A percentile compares a stretch with the other conserved stretches of the same genome.
These are phyloP conservation scores for Lordiphosa collinella DNA, from an alignment of 1,140 invertebrate species.

Conservation along the genomic window DNA sequence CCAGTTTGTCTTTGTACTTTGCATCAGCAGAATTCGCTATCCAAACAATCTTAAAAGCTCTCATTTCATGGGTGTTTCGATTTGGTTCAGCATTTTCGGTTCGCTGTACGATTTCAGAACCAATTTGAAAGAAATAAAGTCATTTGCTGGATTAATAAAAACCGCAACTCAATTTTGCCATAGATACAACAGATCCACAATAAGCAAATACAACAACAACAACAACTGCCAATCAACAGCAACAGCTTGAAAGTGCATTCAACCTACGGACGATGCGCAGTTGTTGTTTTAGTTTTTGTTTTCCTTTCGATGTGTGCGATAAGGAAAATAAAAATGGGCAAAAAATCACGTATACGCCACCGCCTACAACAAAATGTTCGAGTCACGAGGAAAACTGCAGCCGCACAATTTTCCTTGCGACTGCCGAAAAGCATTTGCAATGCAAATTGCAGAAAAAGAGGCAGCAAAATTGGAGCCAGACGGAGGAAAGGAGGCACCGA, in stretches of 20 bases:
- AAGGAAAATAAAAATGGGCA: constrained; percentile 49
- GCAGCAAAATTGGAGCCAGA: constrained; percentile 53
- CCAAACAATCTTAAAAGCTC: no score
- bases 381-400: constrained; percentile 55
- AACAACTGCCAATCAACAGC: constrained; percentile 35
- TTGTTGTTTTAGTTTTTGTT: not conserved
- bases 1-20: no score
- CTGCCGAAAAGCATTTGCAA: constrained; percentile 62
- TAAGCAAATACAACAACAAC: constrained; percentile 10
- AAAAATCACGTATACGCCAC: constrained; percentile 75
- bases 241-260: constrained; percentile 53
- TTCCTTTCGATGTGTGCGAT: constrained; percentile 33
- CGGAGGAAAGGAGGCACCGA: constrained; percentile 17
- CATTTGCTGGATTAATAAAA: no score
- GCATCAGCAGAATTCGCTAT: no score
- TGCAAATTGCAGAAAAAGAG: constrained; percentile 47
- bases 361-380: constrained; percentile 34
- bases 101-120: no score
- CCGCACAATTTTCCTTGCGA: constrained; percentile 54
- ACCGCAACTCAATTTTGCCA: no score
- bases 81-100: no score
- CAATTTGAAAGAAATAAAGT: no score
- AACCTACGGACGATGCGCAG: constrained; percentile 34
- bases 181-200: not conserved
- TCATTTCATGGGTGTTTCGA: no score